Evolutionary conservation across 2,113 vertebrate genomes (phyloP), one percentile per base, ranked within the genome.

Genomic region (Calypte anna): DNA sequence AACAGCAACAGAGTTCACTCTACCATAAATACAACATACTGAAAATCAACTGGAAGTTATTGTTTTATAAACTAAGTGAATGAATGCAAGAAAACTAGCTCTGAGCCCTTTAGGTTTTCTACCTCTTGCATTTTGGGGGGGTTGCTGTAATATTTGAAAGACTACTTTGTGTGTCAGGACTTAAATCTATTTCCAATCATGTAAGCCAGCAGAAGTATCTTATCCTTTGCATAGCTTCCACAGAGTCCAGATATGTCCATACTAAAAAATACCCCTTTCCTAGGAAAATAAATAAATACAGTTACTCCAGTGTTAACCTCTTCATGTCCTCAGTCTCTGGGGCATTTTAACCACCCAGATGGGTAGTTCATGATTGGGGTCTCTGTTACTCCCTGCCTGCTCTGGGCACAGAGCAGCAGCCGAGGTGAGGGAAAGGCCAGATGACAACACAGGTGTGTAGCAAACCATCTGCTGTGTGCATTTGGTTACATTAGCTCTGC

Each of bases 21-120:
- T 22, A 8, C 18, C 28, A 11, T 55, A 48, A 86, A n/a, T 58
- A 61, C 40, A 79, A 36, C 16, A 30, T 25, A 50, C 82, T 28
- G 44, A 88, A 90, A 83, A 88, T 12, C 12, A 51, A 17, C 12
- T 12, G 2, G 2, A 62, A 90, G 38, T 55, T 90, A 40, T n/a
- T 86, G 36, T 74, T 93, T 88, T 86, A 81, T 86, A 88, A 94
- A 91, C 46, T 31, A 51, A 70, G 72, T 19, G 44, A 72, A 82
- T 38, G 33, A 94, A 79, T 40, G 58, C 54, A 82, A 90, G 51
- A 55, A 86, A 86, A 64, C 50, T 33, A 59, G 31, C n/a, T 67
- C 68, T 31, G n/a, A 90, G 68, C 27, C 33, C 27, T 61, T 80
- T 25, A 23, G 20, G 33, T 31, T 74, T 91, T 79, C 63, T 59